Evolutionary conservation across 2,888 invertebrate genomes (phyloP).

Genomic region (Xestoiulus laeticollis): DNA sequence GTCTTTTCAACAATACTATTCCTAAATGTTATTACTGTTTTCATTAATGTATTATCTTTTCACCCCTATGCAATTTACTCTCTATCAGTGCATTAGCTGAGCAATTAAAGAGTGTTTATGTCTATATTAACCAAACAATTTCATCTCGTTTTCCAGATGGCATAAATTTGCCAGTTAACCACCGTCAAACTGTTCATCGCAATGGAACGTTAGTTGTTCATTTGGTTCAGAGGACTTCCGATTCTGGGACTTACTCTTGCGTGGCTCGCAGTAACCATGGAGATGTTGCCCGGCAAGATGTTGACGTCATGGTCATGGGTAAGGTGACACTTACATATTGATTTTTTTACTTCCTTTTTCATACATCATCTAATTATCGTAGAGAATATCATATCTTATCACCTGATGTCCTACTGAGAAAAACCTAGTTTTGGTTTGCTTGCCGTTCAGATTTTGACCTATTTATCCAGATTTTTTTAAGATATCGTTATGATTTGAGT

Average conservation of each 20-base stretch:
- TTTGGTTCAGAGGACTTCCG: conserved; percentile 54
- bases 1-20: too few relatives aligned
- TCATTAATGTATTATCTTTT: too few relatives aligned
- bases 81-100: not conserved
- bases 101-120: not conserved
- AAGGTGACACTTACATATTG: conserved; percentile 48
- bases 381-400: not conserved
- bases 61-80: not conserved
- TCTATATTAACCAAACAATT: not conserved
- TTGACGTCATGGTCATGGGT: conserved; percentile 56
- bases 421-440: too few relatives aligned
- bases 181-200: conserved; percentile 55
- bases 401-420: not conserved
- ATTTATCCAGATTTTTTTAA: too few relatives aligned
- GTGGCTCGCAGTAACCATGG: conserved; percentile 55
- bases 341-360: not conserved
- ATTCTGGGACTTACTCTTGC: conserved; percentile 56
- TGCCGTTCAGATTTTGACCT: not conserved
- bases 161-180: conserved; percentile 56
- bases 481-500: too few relatives aligned
- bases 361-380: not conserved
- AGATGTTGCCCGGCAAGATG: conserved; percentile 54
- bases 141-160: conserved; percentile 52
- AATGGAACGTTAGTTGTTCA: conserved; percentile 55
- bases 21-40: too few relatives aligned